A percentile compares a stretch with the other conserved stretches of the same genome.
These are phyloP conservation scores for Eilema caniola DNA, from an alignment of 2,888 invertebrate genomes.

Conservation along the genomic window DNA sequence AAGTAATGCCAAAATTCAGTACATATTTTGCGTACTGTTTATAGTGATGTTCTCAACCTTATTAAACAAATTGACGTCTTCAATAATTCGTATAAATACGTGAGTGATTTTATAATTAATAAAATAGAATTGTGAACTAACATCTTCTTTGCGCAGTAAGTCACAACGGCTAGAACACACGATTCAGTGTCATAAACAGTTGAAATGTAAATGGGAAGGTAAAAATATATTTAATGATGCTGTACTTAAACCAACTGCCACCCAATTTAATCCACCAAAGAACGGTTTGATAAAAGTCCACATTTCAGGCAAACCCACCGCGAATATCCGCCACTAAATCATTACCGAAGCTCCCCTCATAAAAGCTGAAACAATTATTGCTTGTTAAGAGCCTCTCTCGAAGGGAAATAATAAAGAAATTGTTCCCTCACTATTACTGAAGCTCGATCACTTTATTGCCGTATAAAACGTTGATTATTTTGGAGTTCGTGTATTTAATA, in stretches of 20 bases:
- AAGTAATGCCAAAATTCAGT: no score
- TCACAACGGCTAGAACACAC: background rate
- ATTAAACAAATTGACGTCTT: background rate
- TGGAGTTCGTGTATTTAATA: slow-evolving; percentile 39
- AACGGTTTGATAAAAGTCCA: slow-evolving; percentile 34
- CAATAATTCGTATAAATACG: background rate
- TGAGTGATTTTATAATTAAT: background rate
- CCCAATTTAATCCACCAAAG: slow-evolving; percentile 20
- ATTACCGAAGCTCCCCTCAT: slow-evolving; percentile 56
- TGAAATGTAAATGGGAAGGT: background rate
- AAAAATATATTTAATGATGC: slow-evolving; percentile 3
- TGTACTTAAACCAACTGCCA: slow-evolving; percentile 13
- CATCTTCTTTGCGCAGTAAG: background rate
- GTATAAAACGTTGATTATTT: slow-evolving; percentile 51
- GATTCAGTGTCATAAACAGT: background rate
- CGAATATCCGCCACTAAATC: slow-evolving; percentile 54
- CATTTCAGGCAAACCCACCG: slow-evolving; percentile 23
- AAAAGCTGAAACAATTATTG: slow-evolving; percentile 73
- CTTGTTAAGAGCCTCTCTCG: slow-evolving; percentile 66
- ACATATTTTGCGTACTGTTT: background rate
- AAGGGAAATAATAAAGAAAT: slow-evolving; percentile 69
- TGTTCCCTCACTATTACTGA: slow-evolving; percentile 45
- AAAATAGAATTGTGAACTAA: background rate
- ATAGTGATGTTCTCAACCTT: background rate
- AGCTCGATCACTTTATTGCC: slow-evolving; percentile 62